Evolutionary conservation across 2,888 invertebrate genomes (phyloP), one percentile per base, ranked within the genome.

Genomic region (Tipula unca): DNA sequence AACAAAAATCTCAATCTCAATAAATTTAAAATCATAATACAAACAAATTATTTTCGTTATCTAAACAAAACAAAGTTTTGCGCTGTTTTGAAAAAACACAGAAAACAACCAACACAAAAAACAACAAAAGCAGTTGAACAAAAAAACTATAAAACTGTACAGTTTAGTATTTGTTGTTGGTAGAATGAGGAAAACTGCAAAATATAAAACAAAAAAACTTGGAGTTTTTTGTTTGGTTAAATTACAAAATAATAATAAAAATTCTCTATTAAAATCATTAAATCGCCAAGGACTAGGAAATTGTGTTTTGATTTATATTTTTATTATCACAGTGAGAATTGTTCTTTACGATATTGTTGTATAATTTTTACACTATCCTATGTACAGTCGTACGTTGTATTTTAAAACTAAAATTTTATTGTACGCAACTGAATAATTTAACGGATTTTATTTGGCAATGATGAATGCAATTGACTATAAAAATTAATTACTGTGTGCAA

Each of bases 251-350:
- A 54, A 54, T 54, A 54, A 54, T 17, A 54, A 54, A 54, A 54
- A 54, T 10, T 32, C 48, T 69, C 69, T 69, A 69, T 69, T 69
- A 69, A 69, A 69, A 69, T 69, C 69, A 10, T 69, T 69, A 69
- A 69, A 69, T 69, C 69, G n/a, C 69, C 69, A 69, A 69, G 25
- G 69, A 69, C 69, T 69, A 25, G 69, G n/a, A 69, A 69, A 69
- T 69, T 69, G 69, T 69, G 69, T 69, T 69, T 69, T 69, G 69
- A 69, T 69, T 69, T 69, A 69, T 69, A 69, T 69, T 69, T n/a
- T 69, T 69, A 69, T 69, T 69, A 25, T 69, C 69, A 25, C 20
- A 69, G 25, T 25, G 69, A 69, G 69, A 25, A 25, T 69, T 25
- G 20, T 69, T 25, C 69, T n/a, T 48, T 69, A 69, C 69, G 69